Evolutionary conservation across 64 coral and sea anemone species (phyloP), one percentile per base, ranked within the genome.

Genomic region (Pachyseris speciosa): DNA sequence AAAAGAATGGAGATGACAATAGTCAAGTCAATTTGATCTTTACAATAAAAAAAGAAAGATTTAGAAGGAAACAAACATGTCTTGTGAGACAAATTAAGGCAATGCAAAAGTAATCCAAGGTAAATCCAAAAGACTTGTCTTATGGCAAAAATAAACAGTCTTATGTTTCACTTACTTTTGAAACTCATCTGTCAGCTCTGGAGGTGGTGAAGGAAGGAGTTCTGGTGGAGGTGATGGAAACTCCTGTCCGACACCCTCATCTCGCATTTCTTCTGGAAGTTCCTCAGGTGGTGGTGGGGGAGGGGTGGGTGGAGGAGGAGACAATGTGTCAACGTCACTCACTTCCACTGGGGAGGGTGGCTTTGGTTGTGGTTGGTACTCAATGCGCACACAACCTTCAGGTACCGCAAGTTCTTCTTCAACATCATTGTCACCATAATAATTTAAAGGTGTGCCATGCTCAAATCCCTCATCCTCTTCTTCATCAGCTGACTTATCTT

Each of bases 311-410:
- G 83, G 91, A 20, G 91, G 91, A 80, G 91, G 86, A 42, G 91
- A 93, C 29, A 86, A 60, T 69, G 94, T 85, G 0, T 92, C 91
- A 20, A 84, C 67, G 60, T 66, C 94, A 86, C 92, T 91, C 43
- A 96, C 94, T 45, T 96, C 94, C 42, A 96, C 84, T 9, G 94
- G 94, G 42, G 90, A 92, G 24, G 92, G 87, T 51, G 94, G 94
- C 45, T 90, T 92, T 15, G 90, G 94, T 44, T 96, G 94, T 5
- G 94, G 94, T 61, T 89, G 83, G 55, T 74, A 85, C 64, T 92
- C 90, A 63, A 96, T 84, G 42, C 55, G 58, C 16, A 89, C 71
- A 39, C 78, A 91, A 65, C 89, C 94, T 57, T 91, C 90, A 26
- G 90, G 94, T 55, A 96, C 59, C 41, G 83, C 49, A 61, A 96